phyloP scores from a whole-genome alignment of 1,140 invertebrate species.

The Pachyrhynchus sulphureomaculatus region DNA sequence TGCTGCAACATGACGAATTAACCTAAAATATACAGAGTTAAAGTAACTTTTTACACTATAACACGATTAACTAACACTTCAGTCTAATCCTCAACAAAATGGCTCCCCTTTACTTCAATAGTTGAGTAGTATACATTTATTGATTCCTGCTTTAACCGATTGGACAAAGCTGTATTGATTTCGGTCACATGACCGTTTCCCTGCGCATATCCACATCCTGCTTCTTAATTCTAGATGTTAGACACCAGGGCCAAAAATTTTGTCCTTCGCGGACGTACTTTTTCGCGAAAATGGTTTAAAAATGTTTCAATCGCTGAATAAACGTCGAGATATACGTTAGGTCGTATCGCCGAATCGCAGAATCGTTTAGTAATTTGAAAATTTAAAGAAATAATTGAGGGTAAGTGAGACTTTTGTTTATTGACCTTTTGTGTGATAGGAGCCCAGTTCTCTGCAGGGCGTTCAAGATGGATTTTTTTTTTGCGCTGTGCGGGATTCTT shows the following conservation, averaged over 20 bases:
- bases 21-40: too few species aligned
- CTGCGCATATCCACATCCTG: conserved; percentile 8
- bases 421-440: conserved; percentile 7
- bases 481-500: background rate
- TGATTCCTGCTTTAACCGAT: conserved; percentile 2
- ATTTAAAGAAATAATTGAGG: background rate
- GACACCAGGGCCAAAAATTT: conserved; percentile 6
- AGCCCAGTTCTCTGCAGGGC: background rate
- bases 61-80: too few species aligned
- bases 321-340: background rate
- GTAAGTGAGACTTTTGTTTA: conserved; percentile 9
- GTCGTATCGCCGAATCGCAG: background rate
- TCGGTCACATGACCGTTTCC: conserved; percentile 5
- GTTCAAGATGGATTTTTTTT: background rate
- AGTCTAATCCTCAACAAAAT: too few species aligned
- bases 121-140: conserved; percentile 2
- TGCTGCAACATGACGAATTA: too few species aligned
- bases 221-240: background rate
- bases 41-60: too few species aligned
- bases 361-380: background rate
- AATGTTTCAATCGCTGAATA: background rate
- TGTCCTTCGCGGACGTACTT: background rate
- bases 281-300: conserved; percentile 16
- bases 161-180: conserved; percentile 16
- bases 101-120: background rate